Evolutionary conservation across 2,113 vertebrate genomes (phyloP).

Genomic region (Suncus etruscus): DNA sequence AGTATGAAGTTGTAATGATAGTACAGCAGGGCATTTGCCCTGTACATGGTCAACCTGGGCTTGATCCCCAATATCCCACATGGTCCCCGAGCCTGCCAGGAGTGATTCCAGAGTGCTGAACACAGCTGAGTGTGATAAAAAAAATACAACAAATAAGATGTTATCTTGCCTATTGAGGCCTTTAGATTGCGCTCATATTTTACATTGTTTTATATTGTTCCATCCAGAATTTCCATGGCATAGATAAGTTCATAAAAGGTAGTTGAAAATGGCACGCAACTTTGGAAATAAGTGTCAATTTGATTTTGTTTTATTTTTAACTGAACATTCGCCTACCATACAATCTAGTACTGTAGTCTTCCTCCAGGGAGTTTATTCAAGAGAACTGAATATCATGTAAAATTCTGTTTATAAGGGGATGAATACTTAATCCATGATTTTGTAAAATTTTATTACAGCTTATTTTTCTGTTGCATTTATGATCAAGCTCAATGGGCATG

Average conservation of each 20-base stretch:
- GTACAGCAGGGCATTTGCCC: no score
- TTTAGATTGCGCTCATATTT: conserved; percentile 12
- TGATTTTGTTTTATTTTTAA: neutral
- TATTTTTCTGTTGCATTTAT: conserved; percentile 59
- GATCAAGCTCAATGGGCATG: conserved; percentile 55
- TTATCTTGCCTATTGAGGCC: neutral
- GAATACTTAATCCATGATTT: no score
- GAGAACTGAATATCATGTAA: neutral
- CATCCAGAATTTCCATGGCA: neutral
- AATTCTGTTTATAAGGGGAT: neutral
- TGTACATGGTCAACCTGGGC: no score
- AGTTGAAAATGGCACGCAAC: neutral
- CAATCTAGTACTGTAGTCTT: neutral
- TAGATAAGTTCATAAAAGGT: neutral
- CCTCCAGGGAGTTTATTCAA: neutral
- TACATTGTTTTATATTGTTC: conserved; percentile 31
- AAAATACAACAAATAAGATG: neutral
- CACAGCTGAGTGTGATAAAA: no score
- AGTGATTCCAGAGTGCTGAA: no score
- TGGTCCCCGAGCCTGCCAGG: no score
- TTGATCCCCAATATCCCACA: no score
- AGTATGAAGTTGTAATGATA: no score
- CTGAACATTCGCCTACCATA: neutral
- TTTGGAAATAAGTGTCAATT: neutral
- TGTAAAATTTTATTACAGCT: no score